Evolutionary conservation across 1,140 invertebrate genomes (phyloP).

Genomic region (Papilio dardanus): DNA sequence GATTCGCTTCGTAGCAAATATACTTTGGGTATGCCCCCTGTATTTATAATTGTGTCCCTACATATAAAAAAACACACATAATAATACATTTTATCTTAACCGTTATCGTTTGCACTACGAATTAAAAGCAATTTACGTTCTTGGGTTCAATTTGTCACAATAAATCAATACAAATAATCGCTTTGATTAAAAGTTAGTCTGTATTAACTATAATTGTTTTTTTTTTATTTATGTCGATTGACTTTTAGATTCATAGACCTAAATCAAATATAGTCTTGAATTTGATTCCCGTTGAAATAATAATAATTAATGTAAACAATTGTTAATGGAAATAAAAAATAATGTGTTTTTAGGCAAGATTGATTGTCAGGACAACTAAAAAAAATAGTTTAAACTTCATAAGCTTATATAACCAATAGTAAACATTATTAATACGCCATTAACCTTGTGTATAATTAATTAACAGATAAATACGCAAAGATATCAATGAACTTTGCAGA

Average conservation of each 20-base stretch:
- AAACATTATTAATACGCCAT: neutral
- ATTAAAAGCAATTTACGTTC: conserved; percentile 32
- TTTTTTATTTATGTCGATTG: neutral
- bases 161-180: conserved; percentile 21
- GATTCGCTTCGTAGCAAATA: too few species aligned
- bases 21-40: too few species aligned
- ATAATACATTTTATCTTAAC: conserved; percentile 5
- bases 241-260: neutral
- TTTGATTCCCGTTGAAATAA: neutral
- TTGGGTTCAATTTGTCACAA: conserved; percentile 30
- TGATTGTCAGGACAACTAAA: too few species aligned
- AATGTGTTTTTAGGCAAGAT: too few species aligned
- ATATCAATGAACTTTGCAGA: conserved; percentile 5
- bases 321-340: too few species aligned
- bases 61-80: neutral
- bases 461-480: neutral
- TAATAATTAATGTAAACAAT: too few species aligned
- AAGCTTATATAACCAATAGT: neutral
- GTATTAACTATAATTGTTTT: neutral
- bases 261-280: neutral
- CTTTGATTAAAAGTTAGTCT: neutral
- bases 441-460: neutral
- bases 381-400: neutral
- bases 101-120: neutral
- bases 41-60: conserved; percentile 10